Base-by-base conservation (phyloP, 1,140 invertebrate genomes). In the Nilaparvata lugens region DNA sequence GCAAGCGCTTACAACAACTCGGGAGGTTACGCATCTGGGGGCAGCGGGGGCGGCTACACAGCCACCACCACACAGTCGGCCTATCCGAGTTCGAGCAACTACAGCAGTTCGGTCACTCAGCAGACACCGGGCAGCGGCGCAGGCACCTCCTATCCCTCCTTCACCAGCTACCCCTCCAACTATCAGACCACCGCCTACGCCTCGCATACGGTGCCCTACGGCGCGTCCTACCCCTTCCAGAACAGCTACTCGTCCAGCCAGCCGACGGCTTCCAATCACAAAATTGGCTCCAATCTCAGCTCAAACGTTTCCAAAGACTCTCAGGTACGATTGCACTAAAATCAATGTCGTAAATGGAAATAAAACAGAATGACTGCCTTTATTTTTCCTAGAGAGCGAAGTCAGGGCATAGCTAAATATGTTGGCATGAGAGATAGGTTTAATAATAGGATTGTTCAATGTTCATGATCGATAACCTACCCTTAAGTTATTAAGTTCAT, bases 301-400 rank as follows among this genome's bases (percentile, higher is more conserved):
- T 62, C 61, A 9, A 25, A 31, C 14, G 28, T 23, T 14, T 38
- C 55, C 4, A 62, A 62, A 28, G 61, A 62, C 25, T 62, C 61
- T 19, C 61, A 62, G 61, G 61, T 62, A 38, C 21, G n/a, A 56
- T 40, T 56, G 13, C 23, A 9, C 7, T 52, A 11, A 24, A n/a
- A n/a, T n/a, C n/a, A n/a, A n/a, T n/a, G n/a, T n/a, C n/a, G n/a
- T n/a, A n/a, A n/a, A n/a, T n/a, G n/a, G n/a, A n/a, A n/a, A n/a
- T n/a, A n/a, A n/a, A n/a, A n/a, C n/a, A n/a, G n/a, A n/a, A n/a
- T n/a, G n/a, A n/a, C n/a, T n/a, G n/a, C n/a, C n/a, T n/a, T n/a
- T n/a, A n/a, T n/a, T n/a, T n/a, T n/a, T n/a, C n/a, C n/a, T n/a
- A n/a, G n/a, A n/a, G n/a, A n/a, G n/a, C n/a, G n/a, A n/a, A n/a